These are phyloP conservation scores for Atethmia centrago DNA, from an alignment of 2,888 invertebrate genomes.

Conservation along the genomic window DNA sequence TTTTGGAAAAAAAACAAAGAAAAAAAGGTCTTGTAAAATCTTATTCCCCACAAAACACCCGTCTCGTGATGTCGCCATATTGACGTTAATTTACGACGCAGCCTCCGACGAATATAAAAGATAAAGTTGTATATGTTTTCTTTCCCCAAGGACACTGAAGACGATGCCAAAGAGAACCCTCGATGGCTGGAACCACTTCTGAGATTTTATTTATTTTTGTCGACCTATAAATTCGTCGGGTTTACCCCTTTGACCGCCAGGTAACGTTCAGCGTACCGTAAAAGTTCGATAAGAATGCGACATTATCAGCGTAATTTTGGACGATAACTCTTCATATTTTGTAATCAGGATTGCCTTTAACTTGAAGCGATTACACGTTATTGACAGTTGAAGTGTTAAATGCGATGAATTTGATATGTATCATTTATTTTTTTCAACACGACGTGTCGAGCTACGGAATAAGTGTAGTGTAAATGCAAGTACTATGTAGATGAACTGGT, in stretches of 20 bases:
- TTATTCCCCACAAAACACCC: constrained; percentile 19
- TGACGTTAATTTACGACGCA: constrained; percentile 64
- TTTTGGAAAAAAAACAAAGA: neutral
- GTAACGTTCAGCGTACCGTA: constrained; percentile 33
- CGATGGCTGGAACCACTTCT: constrained; percentile 64
- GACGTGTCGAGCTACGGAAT: constrained; percentile 59
- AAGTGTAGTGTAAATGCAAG: constrained; percentile 66
- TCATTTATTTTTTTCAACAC: constrained; percentile 69
- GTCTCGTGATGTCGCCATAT: constrained; percentile 71
- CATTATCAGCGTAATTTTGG: constrained; percentile 18
- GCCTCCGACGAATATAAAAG: constrained; percentile 56
- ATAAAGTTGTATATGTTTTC: constrained; percentile 83
- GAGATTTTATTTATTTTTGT: constrained; percentile 71
- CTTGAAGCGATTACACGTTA: neutral
- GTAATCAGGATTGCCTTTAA: neutral
- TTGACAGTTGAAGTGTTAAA: constrained; percentile 63
- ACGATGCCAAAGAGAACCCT: constrained; percentile 69
- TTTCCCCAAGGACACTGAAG: constrained; percentile 82
- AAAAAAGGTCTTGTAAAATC: neutral
- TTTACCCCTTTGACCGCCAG: constrained; percentile 66
- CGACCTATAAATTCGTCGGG: constrained; percentile 70
- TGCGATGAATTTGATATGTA: constrained; percentile 54
- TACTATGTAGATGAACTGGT: constrained; percentile 60
- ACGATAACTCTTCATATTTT: constrained; percentile 6
- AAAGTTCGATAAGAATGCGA: constrained; percentile 20